Conservation (phyloP, 1,140 invertebrate species). For the Apis dorsata region DNA sequence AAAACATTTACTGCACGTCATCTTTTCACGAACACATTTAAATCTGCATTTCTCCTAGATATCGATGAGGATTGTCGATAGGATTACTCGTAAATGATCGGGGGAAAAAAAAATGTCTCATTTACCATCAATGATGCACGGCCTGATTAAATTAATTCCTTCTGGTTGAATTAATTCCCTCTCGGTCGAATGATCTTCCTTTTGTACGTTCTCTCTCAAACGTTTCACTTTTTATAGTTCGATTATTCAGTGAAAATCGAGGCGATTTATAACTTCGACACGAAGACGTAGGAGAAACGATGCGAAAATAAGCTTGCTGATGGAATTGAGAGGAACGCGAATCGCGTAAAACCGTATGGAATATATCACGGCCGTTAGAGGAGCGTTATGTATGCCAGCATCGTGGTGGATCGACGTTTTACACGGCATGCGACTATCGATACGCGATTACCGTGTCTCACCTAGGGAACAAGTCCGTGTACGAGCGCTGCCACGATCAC, state of each 20-base stretch:
- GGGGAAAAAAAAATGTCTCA: not conserved
- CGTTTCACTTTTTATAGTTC: not conserved
- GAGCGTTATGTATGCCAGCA: conserved; percentile 21
- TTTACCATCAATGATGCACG: not conserved
- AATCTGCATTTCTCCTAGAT: not conserved
- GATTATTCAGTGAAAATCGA: not conserved
- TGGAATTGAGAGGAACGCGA: not conserved
- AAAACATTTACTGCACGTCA: too few species aligned
- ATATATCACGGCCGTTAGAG: conserved; percentile 34
- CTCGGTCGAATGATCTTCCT: not conserved
- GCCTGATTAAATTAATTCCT: not conserved
- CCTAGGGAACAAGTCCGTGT: conserved; percentile 31
- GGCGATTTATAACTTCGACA: not conserved
- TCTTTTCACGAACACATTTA: too few species aligned
- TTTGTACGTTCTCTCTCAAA: not conserved
- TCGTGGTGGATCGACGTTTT: conserved; percentile 39
- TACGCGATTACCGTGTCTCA: conserved; percentile 49
- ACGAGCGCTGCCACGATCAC: conserved; percentile 29
- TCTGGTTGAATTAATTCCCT: too few species aligned
- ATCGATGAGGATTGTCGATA: not conserved
- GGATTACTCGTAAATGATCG: not conserved
- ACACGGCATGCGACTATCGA: conserved; percentile 43
- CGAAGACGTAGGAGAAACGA: not conserved
- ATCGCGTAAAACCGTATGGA: conserved; percentile 4
- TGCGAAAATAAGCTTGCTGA: not conserved